These are phyloP conservation scores for Paraescarpia echinospica DNA, from an alignment of 1,140 invertebrate species.

Conservation along the genomic window DNA sequence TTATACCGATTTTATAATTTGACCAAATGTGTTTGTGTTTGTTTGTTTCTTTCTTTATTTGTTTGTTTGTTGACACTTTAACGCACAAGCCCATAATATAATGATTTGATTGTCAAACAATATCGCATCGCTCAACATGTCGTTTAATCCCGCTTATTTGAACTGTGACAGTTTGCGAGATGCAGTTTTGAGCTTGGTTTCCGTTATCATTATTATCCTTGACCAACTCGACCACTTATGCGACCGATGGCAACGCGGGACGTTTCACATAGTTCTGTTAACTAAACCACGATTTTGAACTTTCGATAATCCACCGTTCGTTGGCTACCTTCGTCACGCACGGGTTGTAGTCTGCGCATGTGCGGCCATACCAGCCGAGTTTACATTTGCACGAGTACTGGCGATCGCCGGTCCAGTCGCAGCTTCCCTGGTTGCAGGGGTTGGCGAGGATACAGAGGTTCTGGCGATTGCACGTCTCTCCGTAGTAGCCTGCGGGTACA, in stretches of 20 bases:
- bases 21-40: too few relatives aligned
- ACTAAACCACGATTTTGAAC: neutral
- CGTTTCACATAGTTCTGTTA: too few relatives aligned
- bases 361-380: conserved; percentile 12
- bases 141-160: too few relatives aligned
- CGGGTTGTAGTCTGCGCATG: conserved; percentile 25
- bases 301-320: neutral
- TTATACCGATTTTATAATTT: conserved; percentile 37
- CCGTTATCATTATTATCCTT: neutral
- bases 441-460: neutral
- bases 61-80: too few relatives aligned
- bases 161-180: too few relatives aligned
- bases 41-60: too few relatives aligned
- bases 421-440: conserved; percentile 7
- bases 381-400: conserved; percentile 31
- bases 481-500: neutral
- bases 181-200: conserved; percentile 10
- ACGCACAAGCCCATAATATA: too few relatives aligned
- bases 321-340: conserved; percentile 15
- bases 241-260: too few relatives aligned
- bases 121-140: too few relatives aligned
- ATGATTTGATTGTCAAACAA: too few relatives aligned
- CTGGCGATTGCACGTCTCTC: conserved; percentile 4
- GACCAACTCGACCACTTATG: too few relatives aligned
- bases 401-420: conserved; percentile 5